A percentile compares a stretch with the other conserved stretches of the same genome.
Evolutionary conservation across 2,888 invertebrate species (phyloP).

Genomic region (Aricia artaxerxes): DNA sequence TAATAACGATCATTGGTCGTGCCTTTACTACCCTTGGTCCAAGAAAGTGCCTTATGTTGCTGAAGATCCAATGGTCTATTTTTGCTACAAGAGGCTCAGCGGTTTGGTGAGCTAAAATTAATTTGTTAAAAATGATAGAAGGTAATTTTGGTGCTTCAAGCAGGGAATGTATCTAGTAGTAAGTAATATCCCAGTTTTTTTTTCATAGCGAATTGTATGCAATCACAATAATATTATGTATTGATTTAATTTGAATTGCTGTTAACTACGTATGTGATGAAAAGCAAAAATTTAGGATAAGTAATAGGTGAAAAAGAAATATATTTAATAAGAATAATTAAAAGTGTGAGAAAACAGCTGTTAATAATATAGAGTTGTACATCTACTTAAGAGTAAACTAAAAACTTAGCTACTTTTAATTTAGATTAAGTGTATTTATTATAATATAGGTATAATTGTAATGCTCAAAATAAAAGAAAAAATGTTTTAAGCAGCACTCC

Average conservation of each 20-base stretch:
- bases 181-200: background rate
- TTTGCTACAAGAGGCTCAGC: background rate
- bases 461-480: background rate
- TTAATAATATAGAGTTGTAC: background rate
- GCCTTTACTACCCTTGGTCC: too few relatives aligned
- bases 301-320: background rate
- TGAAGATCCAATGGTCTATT: background rate
- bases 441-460: background rate
- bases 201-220: background rate
- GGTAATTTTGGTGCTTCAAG: background rate
- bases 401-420: background rate
- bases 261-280: background rate
- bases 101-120: background rate
- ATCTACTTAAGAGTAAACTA: background rate
- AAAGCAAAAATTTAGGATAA: background rate
- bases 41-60: background rate
- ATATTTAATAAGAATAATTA: background rate
- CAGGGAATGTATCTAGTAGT: background rate
- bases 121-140: background rate
- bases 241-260: background rate
- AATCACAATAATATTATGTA: background rate
- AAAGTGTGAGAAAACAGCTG: background rate
- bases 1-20: too few relatives aligned
- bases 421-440: background rate
- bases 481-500: background rate